These are phyloP conservation scores for Vespertilio murinus DNA, from an alignment of 2,797 vertebrate genomes.

Conservation along the genomic window DNA sequence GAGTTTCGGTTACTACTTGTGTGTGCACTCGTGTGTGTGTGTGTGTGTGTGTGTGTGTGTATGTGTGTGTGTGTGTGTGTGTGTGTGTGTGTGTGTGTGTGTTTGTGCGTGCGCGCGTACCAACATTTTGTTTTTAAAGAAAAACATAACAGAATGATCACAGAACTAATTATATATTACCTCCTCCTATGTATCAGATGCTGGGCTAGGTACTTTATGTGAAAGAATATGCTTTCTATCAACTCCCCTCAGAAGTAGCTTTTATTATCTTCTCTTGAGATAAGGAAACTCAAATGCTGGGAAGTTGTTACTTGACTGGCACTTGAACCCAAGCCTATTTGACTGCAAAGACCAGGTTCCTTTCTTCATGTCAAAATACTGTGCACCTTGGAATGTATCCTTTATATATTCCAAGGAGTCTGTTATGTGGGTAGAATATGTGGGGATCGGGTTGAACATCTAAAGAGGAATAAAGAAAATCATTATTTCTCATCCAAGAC, in stretches of 20 bases:
- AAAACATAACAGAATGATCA: background rate
- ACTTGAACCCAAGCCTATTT: background rate
- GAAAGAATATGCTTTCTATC: background rate
- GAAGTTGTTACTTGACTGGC: background rate
- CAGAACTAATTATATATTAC: background rate
- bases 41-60: background rate
- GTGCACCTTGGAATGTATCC: background rate
- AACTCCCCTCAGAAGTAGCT: background rate
- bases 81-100: background rate
- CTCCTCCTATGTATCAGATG: background rate
- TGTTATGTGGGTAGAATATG: background rate
- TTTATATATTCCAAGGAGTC: background rate
- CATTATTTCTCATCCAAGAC: background rate
- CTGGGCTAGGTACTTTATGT: background rate
- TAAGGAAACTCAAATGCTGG: background rate
- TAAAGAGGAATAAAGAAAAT: background rate
- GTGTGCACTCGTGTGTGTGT: background rate
- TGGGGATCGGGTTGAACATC: background rate
- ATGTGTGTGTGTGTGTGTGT: background rate
- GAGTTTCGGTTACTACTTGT: background rate
- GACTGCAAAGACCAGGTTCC: background rate
- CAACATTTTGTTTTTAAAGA: constrained; percentile 18
- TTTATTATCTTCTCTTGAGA: background rate
- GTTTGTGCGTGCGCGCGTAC: background rate
- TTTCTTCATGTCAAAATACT: background rate